Evolutionary conservation across 2,888 invertebrate species (phyloP).

Genomic region (Lathronympha strigana): DNA sequence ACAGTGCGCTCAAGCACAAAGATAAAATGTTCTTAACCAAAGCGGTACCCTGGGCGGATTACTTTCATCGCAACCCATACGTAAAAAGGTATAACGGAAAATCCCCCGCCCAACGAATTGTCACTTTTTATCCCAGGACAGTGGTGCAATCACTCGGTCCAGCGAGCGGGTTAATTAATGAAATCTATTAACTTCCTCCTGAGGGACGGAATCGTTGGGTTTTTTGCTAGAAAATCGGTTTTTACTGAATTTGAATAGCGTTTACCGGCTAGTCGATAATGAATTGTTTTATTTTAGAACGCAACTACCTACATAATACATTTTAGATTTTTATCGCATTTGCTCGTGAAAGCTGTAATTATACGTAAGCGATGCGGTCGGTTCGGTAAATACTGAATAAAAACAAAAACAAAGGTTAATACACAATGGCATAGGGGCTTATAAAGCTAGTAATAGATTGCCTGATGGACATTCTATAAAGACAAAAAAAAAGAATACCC

Average conservation of each 20-base stretch:
- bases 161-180: slow-evolving; percentile 83
- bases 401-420: too few species aligned
- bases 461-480: too few species aligned
- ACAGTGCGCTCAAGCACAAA: slow-evolving; percentile 31
- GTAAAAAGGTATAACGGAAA: slow-evolving; percentile 62
- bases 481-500: too few species aligned
- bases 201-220: slow-evolving; percentile 55
- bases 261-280: slow-evolving; percentile 22
- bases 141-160: slow-evolving; percentile 80
- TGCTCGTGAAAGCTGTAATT: too few species aligned
- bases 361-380: too few species aligned
- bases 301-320: too few species aligned
- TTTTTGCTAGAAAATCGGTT: slow-evolving; percentile 54
- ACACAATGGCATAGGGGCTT: too few species aligned
- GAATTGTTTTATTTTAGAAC: slow-evolving; percentile 5
- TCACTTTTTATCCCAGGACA: slow-evolving; percentile 71
- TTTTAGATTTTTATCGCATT: too few species aligned
- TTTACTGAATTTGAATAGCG: slow-evolving; percentile 63
- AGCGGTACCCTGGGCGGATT: slow-evolving; percentile 55
- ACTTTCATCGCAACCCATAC: slow-evolving; percentile 53
- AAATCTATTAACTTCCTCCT: slow-evolving; percentile 82
- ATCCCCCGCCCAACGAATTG: slow-evolving; percentile 68
- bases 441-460: too few species aligned
- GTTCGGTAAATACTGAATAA: too few species aligned
- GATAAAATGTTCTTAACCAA: slow-evolving; percentile 43